A percentile compares a stretch with the other conserved stretches of the same genome.
Conservation (phyloP, 2,113 vertebrate species). For the Argyrosomus japonicus region DNA sequence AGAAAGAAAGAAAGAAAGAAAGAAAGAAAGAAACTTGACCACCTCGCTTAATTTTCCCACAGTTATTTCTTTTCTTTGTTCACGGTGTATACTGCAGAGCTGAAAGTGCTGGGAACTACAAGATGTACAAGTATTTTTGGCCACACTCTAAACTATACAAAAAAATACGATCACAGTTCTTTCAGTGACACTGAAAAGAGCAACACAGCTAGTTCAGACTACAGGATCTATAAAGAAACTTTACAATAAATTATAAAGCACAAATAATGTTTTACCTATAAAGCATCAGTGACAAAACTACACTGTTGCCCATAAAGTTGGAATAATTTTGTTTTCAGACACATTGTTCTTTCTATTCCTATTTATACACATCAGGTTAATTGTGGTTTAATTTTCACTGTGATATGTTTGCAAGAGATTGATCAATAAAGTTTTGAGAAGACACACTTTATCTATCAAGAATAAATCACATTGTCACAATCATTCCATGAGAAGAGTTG, state of each 20-base stretch:
- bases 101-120: not conserved
- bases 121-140: not conserved
- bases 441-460: no score
- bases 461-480: no score
- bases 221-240: not conserved
- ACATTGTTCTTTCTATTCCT: no score
- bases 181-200: not conserved
- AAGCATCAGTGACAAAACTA: not conserved
- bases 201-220: not conserved
- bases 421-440: no score
- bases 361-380: no score
- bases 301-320: no score
- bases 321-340: no score
- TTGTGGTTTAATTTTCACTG: no score
- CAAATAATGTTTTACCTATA: not conserved
- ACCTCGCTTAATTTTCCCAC: not conserved
- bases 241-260: not conserved
- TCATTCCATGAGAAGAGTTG: no score
- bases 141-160: not conserved
- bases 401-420: no score
- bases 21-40: not conserved
- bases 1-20: conserved; percentile 21
- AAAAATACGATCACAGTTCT: not conserved
- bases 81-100: not conserved
- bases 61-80: not conserved